These are phyloP conservation scores for Paramormyrops kingsleyae DNA, from an alignment of 2,113 vertebrate species.

Conservation along the genomic window DNA sequence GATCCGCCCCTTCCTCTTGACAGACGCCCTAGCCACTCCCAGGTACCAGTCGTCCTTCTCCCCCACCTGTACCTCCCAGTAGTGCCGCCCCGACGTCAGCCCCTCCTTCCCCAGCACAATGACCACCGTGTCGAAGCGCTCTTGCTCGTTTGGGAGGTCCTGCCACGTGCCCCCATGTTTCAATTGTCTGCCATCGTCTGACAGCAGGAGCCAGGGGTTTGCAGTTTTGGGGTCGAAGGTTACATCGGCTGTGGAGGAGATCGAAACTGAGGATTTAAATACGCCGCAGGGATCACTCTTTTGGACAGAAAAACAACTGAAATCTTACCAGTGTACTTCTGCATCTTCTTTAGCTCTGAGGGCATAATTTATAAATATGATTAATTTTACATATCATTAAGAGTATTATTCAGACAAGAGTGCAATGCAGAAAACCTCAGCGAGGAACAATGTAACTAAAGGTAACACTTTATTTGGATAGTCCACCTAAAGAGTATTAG, in stretches of 20 bases:
- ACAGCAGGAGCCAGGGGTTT: conserved; percentile 66
- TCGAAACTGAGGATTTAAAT: not conserved
- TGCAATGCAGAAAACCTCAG: not conserved
- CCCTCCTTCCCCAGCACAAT: conserved; percentile 54
- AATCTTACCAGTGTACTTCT: conserved; percentile 58
- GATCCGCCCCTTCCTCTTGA: conserved; percentile 63
- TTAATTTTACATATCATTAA: not conserved
- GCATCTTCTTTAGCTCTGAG: conserved; percentile 58
- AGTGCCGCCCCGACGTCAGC: conserved; percentile 56
- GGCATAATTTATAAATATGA: not conserved
- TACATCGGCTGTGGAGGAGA: conserved; percentile 46
- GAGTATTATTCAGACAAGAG: not conserved
- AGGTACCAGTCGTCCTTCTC: conserved; percentile 71
- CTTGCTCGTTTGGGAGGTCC: conserved; percentile 54
- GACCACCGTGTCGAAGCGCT: conserved; percentile 64
- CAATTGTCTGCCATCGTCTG: conserved; percentile 60
- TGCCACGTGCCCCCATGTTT: conserved; percentile 63
- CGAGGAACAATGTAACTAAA: not conserved
- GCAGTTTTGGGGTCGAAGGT: conserved; percentile 62
- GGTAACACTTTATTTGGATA: not conserved
- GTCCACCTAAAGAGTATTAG: not conserved
- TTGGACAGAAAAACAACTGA: not conserved
- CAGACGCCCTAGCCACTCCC: conserved; percentile 55
- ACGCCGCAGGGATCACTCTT: not conserved
- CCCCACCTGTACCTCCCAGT: conserved; percentile 69